These are phyloP conservation scores for Microctenopoma steveboyesi DNA, from an alignment of 2,797 vertebrate genomes.

Conservation along the genomic window DNA sequence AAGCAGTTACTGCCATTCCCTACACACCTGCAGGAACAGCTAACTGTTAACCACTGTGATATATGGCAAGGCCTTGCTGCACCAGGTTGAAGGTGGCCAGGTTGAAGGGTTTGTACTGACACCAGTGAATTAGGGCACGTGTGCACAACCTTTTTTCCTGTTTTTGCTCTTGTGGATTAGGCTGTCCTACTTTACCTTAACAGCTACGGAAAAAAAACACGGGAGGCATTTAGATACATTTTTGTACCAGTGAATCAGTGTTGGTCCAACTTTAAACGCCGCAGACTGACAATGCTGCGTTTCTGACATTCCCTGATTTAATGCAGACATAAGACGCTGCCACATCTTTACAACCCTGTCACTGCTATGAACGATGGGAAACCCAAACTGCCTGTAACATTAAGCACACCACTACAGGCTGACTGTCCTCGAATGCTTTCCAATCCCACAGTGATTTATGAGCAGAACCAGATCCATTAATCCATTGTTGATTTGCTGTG, in stretches of 20 bases:
- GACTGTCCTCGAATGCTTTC: slow-evolving; percentile 79
- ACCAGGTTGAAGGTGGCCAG: slow-evolving; percentile 34
- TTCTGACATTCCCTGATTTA: slow-evolving; percentile 75
- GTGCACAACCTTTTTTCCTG: slow-evolving; percentile 41
- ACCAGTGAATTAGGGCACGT: slow-evolving; percentile 66
- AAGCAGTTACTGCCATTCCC: slow-evolving; percentile 79
- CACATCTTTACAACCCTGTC: slow-evolving; percentile 80
- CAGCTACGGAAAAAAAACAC: slow-evolving; percentile 26
- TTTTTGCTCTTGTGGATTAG: slow-evolving; percentile 15
- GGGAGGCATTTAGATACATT: slow-evolving; percentile 63
- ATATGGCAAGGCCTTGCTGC: slow-evolving; percentile 68
- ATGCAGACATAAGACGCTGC: slow-evolving; percentile 75
- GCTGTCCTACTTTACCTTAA: slow-evolving; percentile 22
- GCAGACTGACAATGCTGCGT: slow-evolving; percentile 61
- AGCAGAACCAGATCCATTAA: slow-evolving; percentile 81
- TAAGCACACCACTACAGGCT: slow-evolving; percentile 79
- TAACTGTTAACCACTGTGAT: slow-evolving; percentile 79
- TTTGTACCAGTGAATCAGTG: slow-evolving; percentile 51
- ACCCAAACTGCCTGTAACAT: slow-evolving; percentile 81
- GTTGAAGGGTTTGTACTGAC: slow-evolving; percentile 71
- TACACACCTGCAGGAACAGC: slow-evolving; percentile 79
- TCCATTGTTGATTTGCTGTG: slow-evolving; percentile 82
- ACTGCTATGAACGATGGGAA: slow-evolving; percentile 77
- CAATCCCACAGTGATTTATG: slow-evolving; percentile 80
- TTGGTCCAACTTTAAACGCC: slow-evolving; percentile 35